Conservation (phyloP, 1,140 invertebrate genomes). For the Ptiloglossa arizonensis region DNA sequence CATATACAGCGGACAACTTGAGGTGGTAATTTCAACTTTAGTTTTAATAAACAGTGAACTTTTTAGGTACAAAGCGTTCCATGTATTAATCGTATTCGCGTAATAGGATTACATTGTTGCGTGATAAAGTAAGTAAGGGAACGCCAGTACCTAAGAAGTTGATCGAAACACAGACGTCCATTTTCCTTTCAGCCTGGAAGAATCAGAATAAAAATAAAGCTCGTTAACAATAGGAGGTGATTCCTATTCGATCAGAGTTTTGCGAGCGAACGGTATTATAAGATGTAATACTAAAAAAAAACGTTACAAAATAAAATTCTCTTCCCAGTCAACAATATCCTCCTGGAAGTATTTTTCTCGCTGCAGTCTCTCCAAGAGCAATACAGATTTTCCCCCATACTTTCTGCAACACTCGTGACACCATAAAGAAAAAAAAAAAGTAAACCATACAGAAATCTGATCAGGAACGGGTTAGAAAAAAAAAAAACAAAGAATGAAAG, state of each 20-base stretch:
- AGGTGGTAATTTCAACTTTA: neutral
- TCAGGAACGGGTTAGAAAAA: neutral
- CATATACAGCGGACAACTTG: conserved; percentile 1
- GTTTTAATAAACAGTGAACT: neutral
- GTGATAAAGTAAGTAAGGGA: neutral
- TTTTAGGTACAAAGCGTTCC: neutral
- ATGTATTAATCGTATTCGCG: neutral
- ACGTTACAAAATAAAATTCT: neutral
- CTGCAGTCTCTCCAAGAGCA: no score
- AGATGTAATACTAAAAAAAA: no score
- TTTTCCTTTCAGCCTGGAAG: neutral
- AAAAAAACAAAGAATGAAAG: no score
- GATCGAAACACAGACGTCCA: neutral
- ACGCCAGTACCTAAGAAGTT: neutral
- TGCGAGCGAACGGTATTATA: no score
- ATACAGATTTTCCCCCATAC: neutral
- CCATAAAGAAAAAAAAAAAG: no score
- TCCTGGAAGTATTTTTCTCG: no score
- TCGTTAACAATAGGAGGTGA: neutral
- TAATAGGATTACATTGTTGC: neutral
- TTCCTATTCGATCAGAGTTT: neutral
- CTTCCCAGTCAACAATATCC: no score
- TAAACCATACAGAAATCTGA: no score
- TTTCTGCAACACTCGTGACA: neutral
- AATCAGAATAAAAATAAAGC: neutral